Conservation (phyloP, 2,888 invertebrate species). For the Ormia ochracea region DNA sequence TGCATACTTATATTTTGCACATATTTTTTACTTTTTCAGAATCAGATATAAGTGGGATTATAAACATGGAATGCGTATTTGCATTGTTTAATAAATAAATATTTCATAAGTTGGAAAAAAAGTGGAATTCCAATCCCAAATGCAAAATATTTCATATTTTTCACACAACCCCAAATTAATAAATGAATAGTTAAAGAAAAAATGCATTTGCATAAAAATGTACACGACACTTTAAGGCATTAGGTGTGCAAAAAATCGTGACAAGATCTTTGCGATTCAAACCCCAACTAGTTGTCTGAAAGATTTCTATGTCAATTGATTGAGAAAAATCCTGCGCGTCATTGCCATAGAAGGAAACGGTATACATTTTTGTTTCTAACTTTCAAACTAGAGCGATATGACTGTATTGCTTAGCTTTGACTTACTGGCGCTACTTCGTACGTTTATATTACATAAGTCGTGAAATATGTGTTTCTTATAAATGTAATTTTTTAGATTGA, state of each 20-base stretch:
- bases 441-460: not conserved
- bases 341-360: too few species aligned
- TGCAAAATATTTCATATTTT: slow-evolving; percentile 29
- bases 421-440: not conserved
- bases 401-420: too few species aligned
- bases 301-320: too few species aligned
- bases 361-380: too few species aligned
- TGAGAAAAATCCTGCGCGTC: too few species aligned
- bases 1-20: too few species aligned
- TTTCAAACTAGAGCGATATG: too few species aligned
- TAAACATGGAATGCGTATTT: not conserved
- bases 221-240: too few species aligned
- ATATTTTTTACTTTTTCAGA: not conserved
- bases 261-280: too few species aligned
- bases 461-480: slow-evolving; percentile 14
- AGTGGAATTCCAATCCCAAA: not conserved
- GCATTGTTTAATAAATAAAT: not conserved
- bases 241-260: too few species aligned
- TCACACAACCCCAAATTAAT: slow-evolving; percentile 34
- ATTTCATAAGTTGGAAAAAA: not conserved
- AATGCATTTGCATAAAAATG: slow-evolving; percentile 16
- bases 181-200: slow-evolving; percentile 8
- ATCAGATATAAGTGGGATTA: not conserved
- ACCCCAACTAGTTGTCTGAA: too few species aligned
- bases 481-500: slow-evolving; percentile 27